Evolutionary conservation across 2,113 vertebrate genomes (phyloP), one percentile per base, ranked within the genome.

Genomic region (Ammodytes marinus): DNA sequence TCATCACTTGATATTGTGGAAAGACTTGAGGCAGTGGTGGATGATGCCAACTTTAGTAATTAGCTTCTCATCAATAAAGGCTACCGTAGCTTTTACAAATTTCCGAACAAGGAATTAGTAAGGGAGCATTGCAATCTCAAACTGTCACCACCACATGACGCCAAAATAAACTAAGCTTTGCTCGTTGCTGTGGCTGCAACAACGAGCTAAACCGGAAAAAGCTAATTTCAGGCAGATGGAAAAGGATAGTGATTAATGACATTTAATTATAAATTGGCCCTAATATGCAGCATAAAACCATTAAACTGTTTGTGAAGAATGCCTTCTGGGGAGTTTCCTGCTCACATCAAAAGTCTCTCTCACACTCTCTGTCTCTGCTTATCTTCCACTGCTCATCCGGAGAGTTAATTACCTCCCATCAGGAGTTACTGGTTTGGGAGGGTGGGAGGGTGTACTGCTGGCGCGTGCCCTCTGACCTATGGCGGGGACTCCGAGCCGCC

Each of bases 381-480:
- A 67, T 89, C 84, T 43, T 73, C 65, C 47, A 43, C 69, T 43
- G n/a, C 4, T 71, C 8, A 4, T 40, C 42, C n/a, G 8, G 37
- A 17, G 35, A 46, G 61, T 73, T 43, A 42, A 73, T 74, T 65
- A 68, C 78, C 74, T 53, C 45, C 72, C 82, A 69, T 84, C 68
- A 55, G 79, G 83, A 47, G 59, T 73, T 52, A 27, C 52, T 89
- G 83, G 64, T 75, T 69, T 60, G 45, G 69, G 57, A 65, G 77
- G 53, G 77, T 67, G 66, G 89, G 72, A 65, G 77, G 53, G 77
- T 67, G 66, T 88, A 69, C 53, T 59, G 58, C 42, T 19, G 81
- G 27, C 50, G 27, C 0, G 49, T 60, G 84, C 35, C 87, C 91
- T 88, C 42, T 86, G 87, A 91, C 86, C 88, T 55, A 69, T 54